Evolutionary conservation across 2,888 invertebrate species (phyloP), one percentile per base, ranked within the genome.

Genomic region (Thymelicus sylvestris): DNA sequence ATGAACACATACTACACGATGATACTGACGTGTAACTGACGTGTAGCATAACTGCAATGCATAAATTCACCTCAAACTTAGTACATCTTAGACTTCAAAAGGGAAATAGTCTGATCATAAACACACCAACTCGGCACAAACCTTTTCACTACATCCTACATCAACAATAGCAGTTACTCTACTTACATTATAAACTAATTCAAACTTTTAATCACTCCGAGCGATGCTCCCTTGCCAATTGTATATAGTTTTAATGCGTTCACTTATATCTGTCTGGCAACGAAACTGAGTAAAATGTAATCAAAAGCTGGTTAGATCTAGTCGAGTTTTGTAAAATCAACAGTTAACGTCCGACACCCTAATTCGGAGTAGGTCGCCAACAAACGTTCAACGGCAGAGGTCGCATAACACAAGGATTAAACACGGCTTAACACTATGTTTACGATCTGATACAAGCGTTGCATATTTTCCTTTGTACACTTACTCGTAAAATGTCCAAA

Each of bases 381-480:
- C 57, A 47, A 12, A 15, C 41, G 67, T 52, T 62, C 13, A 44
- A 7, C 59, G 24, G 48, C 38, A n/a, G 67, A 50, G 52, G 67
- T 61, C 67, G 41, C 41, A 61, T 67, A 61, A 67, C 62, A 67
- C 81, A 78, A 77, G 82, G 83, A 85, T 88, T 84, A 86, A 81
- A 81, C 80, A 66, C 62, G 76, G 79, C 79, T 86, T 84, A 83
- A 76, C 80, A 78, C 75, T 72, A 77, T 81, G 80, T 82, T 83
- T 80, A 81, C 80, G 80, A 61, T 67, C 52, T 67, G 50, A 61
- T 61, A 67, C 67, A 52, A 67, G 60, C 52, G 47, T 13, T 12
- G 41, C 61, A 52, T 67, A 67, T 61, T 67, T 61, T 67, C 61
- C 61, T 65, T 65, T 65, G 64, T 64, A 64, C 31, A 63, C 50